phyloP scores from a whole-genome alignment of 2,888 invertebrate species.

The Melanostoma mellinum region DNA sequence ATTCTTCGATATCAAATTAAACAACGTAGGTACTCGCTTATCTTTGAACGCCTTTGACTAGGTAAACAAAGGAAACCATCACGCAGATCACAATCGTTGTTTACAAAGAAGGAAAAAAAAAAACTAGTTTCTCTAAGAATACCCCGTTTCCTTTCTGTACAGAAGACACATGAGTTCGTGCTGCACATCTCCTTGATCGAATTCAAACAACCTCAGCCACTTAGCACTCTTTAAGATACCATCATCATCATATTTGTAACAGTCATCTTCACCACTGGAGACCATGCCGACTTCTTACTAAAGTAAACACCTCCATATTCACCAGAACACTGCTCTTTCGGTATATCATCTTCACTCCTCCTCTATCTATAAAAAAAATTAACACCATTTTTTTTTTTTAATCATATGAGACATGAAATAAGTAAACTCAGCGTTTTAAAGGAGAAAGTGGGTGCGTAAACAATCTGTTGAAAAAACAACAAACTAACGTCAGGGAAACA shows the following conservation, averaged over 20 bases:
- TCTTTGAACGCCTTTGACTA: background rate
- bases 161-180: conserved; percentile 16
- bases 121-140: conserved; percentile 7
- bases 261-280: conserved; percentile 7
- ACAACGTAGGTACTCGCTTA: no score
- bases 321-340: conserved; percentile 53
- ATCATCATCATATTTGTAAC: conserved; percentile 11
- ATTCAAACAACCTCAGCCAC: conserved; percentile 39
- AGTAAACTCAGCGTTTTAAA: conserved; percentile 36
- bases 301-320: conserved; percentile 59
- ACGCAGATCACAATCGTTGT: conserved; percentile 36
- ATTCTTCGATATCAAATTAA: no score
- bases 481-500: conserved; percentile 6
- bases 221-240: conserved; percentile 49
- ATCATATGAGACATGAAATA: background rate
- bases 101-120: conserved; percentile 44
- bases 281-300: conserved; percentile 15
- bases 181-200: conserved; percentile 39
- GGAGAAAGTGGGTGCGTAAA: conserved; percentile 66
- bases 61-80: conserved; percentile 2
- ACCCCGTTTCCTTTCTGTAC: conserved; percentile 25
- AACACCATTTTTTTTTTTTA: conserved; percentile 47
- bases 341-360: conserved; percentile 6
- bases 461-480: conserved; percentile 49
- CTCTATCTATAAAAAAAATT: conserved; percentile 21